These are phyloP conservation scores for Cephalopterus ornatus DNA, from an alignment of 2,113 vertebrate genomes.

Conservation along the genomic window DNA sequence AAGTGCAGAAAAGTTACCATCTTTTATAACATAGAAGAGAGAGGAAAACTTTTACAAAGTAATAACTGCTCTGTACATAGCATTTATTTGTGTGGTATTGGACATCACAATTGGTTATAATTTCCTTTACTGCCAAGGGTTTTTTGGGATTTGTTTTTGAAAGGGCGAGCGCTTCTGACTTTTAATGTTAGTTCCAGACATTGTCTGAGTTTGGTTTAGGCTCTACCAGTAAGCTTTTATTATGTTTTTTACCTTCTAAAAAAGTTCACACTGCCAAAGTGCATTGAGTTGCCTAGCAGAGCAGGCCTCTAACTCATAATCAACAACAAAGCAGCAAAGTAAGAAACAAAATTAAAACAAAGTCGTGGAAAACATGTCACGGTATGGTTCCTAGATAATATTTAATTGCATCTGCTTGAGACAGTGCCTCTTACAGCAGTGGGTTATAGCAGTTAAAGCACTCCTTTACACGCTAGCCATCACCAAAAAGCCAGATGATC, in stretches of 20 bases:
- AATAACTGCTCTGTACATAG: background rate
- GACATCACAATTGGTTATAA: background rate
- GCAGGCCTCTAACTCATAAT: background rate
- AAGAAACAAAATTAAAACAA: background rate
- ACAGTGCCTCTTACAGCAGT: background rate
- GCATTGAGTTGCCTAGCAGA: background rate
- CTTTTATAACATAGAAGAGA: background rate
- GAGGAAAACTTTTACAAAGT: background rate
- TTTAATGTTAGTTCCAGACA: constrained; percentile 20
- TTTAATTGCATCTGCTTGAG: background rate
- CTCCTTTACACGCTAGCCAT: background rate
- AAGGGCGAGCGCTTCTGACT: constrained; percentile 18
- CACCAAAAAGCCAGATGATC: background rate
- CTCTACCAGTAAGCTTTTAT: background rate
- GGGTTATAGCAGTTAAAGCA: background rate
- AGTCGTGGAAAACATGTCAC: background rate
- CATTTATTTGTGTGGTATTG: background rate
- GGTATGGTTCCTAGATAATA: background rate
- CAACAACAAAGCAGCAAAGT: background rate
- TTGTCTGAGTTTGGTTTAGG: constrained; percentile 27
- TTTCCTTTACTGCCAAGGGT: constrained; percentile 3
- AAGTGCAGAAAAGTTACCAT: background rate
- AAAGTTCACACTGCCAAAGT: background rate
- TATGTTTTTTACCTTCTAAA: background rate
- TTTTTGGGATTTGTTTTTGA: background rate